Conservation (phyloP, 2,888 invertebrate genomes). For the Dysmachus trigonus region DNA sequence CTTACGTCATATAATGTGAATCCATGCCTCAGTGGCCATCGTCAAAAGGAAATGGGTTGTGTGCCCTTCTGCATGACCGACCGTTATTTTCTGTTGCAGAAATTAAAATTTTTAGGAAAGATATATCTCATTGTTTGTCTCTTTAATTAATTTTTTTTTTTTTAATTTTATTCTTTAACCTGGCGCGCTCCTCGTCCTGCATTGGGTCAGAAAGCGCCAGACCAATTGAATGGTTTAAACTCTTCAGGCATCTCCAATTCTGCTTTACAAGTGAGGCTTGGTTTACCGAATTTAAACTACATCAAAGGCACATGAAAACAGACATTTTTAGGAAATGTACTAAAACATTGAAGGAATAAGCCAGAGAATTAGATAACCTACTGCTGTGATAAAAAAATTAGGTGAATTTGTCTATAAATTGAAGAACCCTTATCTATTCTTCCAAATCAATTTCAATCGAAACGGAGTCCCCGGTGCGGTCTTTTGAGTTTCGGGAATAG, state of each 20-base stretch:
- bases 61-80: conserved; percentile 38
- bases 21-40: conserved; percentile 31
- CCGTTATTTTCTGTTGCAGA: conserved; percentile 28
- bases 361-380: no score
- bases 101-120: conserved; percentile 39
- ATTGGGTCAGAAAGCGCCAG: not conserved
- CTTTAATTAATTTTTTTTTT: conserved; percentile 6
- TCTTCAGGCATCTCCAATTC: not conserved
- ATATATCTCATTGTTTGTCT: conserved; percentile 20
- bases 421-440: no score
- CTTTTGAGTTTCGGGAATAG: no score
- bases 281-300: no score
- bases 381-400: no score
- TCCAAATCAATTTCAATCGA: no score
- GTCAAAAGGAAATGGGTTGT: conserved; percentile 31
- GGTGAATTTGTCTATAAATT: no score
- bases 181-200: not conserved
- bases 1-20: conserved; percentile 19
- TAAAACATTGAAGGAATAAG: no score
- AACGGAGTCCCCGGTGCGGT: no score
- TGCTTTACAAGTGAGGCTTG: not conserved
- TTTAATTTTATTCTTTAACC: conserved; percentile 8
- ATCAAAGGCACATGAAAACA: no score
- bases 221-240: not conserved
- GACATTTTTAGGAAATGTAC: no score